These are phyloP conservation scores for Brachyhypopomus gauderio DNA, from an alignment of 2,113 vertebrate species.

Conservation along the genomic window DNA sequence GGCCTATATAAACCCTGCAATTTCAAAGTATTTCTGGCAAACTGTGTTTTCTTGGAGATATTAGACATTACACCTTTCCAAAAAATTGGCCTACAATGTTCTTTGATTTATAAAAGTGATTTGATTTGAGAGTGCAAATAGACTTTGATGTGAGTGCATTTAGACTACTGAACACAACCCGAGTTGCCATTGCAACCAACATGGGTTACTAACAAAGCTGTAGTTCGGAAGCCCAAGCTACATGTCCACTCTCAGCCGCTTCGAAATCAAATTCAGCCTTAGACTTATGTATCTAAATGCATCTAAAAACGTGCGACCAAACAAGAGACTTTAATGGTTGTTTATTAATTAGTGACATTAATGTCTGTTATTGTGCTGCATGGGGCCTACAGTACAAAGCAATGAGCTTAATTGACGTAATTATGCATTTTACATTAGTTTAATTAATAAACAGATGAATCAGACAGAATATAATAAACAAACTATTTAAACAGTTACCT, in stretches of 20 bases:
- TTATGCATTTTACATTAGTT: not conserved
- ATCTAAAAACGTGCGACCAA: no score
- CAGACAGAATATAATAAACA: slow-evolving; percentile 2
- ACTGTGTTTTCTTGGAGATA: slow-evolving; percentile 67
- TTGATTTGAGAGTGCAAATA: no score
- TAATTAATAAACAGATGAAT: slow-evolving; percentile 1
- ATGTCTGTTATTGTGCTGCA: not conserved
- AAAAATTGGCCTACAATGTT: slow-evolving; percentile 62
- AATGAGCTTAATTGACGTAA: no score
- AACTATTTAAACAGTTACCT: not conserved
- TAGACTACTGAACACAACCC: slow-evolving; percentile 35
- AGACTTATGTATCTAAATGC: not conserved
- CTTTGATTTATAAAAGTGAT: slow-evolving; percentile 68
- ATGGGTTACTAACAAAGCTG: slow-evolving; percentile 36
- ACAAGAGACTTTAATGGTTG: not conserved
- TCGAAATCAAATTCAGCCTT: not conserved
- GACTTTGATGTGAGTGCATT: no score
- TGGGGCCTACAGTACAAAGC: no score
- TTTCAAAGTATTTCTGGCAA: slow-evolving; percentile 64
- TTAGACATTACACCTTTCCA: slow-evolving; percentile 69
- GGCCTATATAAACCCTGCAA: slow-evolving; percentile 57
- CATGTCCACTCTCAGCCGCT: not conserved
- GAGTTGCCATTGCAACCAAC: slow-evolving; percentile 53
- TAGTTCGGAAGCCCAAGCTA: slow-evolving; percentile 10
- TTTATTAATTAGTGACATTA: not conserved